Evolutionary conservation across 2,113 vertebrate species (phyloP).

Genomic region (Apeltes quadracus): DNA sequence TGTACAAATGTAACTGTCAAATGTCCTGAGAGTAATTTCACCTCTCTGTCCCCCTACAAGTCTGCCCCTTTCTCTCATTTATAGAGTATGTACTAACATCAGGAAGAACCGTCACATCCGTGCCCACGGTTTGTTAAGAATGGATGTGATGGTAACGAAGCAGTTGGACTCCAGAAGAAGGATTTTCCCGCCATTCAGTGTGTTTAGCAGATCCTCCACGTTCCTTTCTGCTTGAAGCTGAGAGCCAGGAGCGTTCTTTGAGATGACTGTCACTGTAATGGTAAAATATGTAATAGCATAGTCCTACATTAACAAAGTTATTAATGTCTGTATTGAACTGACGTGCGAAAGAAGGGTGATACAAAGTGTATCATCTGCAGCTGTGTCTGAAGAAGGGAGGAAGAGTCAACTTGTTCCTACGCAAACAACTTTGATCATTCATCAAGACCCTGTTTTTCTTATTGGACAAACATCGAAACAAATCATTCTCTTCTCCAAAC

Average conservation of each 20-base stretch:
- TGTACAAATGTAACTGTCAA: constrained; percentile 14
- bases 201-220: constrained; percentile 25
- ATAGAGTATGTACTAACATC: constrained; percentile 11
- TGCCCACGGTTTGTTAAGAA: neutral
- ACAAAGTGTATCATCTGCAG: too few relatives aligned
- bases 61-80: constrained; percentile 18
- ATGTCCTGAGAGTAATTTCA: constrained; percentile 12
- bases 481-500: too few relatives aligned
- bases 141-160: constrained; percentile 8
- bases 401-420: too few relatives aligned
- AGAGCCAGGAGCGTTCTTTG: constrained; percentile 38
- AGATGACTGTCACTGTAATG: constrained; percentile 59
- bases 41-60: constrained; percentile 5
- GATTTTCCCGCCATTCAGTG: constrained; percentile 5
- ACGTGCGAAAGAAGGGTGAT: too few relatives aligned
- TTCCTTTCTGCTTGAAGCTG: constrained; percentile 1
- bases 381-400: too few relatives aligned
- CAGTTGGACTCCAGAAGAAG: neutral
- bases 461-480: too few relatives aligned
- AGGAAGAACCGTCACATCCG: constrained; percentile 13
- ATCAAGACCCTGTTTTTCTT: too few relatives aligned
- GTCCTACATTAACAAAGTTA: too few relatives aligned
- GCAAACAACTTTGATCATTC: too few relatives aligned
- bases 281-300: too few relatives aligned
- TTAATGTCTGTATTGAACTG: too few relatives aligned